These are phyloP conservation scores for Peromyscus attwateri DNA, from an alignment of 2,797 vertebrate species.

Conservation along the genomic window DNA sequence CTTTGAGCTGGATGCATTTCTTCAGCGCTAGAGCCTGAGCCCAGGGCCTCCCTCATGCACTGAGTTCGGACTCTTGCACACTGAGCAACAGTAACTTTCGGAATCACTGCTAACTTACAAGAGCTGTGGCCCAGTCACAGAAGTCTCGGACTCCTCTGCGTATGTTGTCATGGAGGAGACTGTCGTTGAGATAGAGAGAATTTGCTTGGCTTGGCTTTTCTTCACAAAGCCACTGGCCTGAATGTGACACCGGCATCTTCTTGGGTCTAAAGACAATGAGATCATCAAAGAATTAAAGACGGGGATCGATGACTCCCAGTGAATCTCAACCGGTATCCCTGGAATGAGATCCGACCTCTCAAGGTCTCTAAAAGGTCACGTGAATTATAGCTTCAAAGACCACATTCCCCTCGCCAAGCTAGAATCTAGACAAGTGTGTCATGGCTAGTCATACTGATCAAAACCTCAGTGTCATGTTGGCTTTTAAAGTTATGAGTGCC, in stretches of 20 bases:
- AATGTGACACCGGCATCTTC: conserved; percentile 77
- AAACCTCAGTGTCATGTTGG: neutral
- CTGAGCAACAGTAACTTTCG: neutral
- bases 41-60: neutral
- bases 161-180: conserved; percentile 80
- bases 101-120: conserved; percentile 82
- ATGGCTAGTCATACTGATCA: neutral
- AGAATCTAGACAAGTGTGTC: conserved; percentile 17
- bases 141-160: conserved; percentile 84
- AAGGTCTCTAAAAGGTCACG: neutral
- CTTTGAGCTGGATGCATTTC: neutral
- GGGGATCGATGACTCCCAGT: neutral
- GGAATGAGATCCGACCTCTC: neutral
- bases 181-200: neutral
- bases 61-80: neutral
- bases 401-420: neutral
- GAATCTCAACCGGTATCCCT: neutral
- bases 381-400: neutral
- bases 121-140: conserved; percentile 85
- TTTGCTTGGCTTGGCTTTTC: conserved; percentile 75
- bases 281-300: conserved; percentile 12
- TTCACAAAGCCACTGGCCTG: conserved; percentile 79
- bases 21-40: neutral
- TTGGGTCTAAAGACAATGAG: conserved; percentile 73
- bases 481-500: neutral